Base-by-base conservation (phyloP, 2,113 vertebrate species). In the Junco hyemalis region DNA sequence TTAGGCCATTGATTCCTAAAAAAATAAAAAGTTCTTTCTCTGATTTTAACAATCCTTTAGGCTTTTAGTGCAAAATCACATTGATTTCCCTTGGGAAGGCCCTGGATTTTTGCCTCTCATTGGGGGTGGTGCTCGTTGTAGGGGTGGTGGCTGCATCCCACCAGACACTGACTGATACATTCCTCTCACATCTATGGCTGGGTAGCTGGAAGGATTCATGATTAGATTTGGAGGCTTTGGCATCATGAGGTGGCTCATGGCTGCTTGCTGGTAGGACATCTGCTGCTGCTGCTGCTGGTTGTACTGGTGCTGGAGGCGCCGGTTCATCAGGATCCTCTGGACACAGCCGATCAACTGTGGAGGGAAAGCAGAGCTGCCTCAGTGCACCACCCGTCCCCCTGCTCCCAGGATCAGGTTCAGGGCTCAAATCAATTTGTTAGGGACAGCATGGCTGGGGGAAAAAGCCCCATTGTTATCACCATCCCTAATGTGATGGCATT, bases 251-350 rank as follows among this genome's bases (percentile, higher is more conserved):
- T 98, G 96, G 97, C 98, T 94, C 98, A 99, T 97, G 97, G 99
- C 91, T 97, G 99, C 98, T 97, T 98, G 98, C 97, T 98, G 98
- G 71, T 97, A 98, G 53, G 97, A 98, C 96, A 99, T 94, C 97
- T 99, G 99, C 97, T 99, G 99, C 97, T 98, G 98, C 11, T 98
- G 98, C 92, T 98, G 98, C 94, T 98, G 98, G 96, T 82, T 98
- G 96, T 98, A 98, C 91, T 98, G 98, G 51, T 99, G 99, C 96
- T 99, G 99, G n/a, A 99, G 98, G 95, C 99, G 98, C 93, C 99
- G 97, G 98, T 99, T 99, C 98, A 98, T 98, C 57, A 99, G 97
- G 96, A 99, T 99, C 98, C 99, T 98, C 97, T 99, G 99, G 70
- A 99, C 99, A 50, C 98, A 99, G 93, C 99, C 98, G 98, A 99